phyloP scores from a whole-genome alignment of 2,888 invertebrate genomes.

The Cryptocephalus moraei region DNA sequence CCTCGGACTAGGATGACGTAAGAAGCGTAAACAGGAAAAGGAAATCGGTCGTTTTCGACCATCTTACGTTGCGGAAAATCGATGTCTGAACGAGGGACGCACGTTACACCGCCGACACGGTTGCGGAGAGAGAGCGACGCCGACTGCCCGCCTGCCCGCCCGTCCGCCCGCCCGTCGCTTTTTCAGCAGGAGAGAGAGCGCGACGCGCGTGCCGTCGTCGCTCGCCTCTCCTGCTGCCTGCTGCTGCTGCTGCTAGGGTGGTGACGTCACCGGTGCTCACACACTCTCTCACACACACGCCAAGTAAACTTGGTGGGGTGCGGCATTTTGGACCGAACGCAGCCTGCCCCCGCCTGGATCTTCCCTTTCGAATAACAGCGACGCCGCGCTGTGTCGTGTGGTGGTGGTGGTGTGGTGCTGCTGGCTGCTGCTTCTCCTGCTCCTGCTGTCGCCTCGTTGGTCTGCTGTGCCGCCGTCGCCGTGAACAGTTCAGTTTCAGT shows the following conservation, averaged over 20 bases:
- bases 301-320: conserved; percentile 25
- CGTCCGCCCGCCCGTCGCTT: background rate
- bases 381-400: background rate
- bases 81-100: background rate
- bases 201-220: too few species aligned
- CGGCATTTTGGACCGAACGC: conserved; percentile 20
- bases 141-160: background rate
- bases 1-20: too few species aligned
- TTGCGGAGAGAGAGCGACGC: background rate
- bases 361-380: conserved; percentile 1
- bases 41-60: too few species aligned
- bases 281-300: conserved; percentile 17
- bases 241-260: conserved; percentile 20
- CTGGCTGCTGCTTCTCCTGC: too few species aligned
- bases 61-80: background rate
- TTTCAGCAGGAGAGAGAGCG: background rate
- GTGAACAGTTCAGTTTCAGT: background rate
- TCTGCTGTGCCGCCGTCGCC: background rate
- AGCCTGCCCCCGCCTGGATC: conserved; percentile 16
- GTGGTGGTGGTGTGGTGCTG: too few species aligned
- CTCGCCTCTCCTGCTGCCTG: background rate
- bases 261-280: conserved; percentile 40
- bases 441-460: too few species aligned
- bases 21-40: too few species aligned
- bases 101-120: background rate